Percentiles rank a stretch among this genome's conserved stretches.
phyloP scores from a whole-genome alignment of 2,113 vertebrate genomes.

The Pampusana beccarii region DNA sequence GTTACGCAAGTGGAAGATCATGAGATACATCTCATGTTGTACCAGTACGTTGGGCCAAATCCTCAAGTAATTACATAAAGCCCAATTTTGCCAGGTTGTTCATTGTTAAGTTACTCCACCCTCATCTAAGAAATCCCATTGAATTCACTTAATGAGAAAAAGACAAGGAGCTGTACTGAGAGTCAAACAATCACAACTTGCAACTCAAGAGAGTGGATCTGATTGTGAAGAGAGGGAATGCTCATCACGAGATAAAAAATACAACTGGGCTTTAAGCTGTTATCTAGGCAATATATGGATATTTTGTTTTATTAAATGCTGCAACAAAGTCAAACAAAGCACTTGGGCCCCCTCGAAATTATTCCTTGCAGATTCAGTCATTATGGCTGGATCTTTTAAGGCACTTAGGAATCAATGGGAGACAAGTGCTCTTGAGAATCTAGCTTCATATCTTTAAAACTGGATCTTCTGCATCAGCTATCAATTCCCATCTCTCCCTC shows the following conservation, averaged over 20 bases:
- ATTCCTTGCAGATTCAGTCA: neutral
- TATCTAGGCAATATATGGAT: neutral
- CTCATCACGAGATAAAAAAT: neutral
- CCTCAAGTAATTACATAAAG: slow-evolving; percentile 66
- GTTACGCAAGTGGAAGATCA: slow-evolving; percentile 58
- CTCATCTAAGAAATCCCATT: neutral
- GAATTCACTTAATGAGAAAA: slow-evolving; percentile 37
- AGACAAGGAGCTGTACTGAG: neutral
- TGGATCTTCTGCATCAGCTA: slow-evolving; percentile 22
- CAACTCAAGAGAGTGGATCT: neutral
- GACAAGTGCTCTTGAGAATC: neutral
- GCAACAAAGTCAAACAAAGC: neutral
- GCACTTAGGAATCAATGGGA: slow-evolving; percentile 5
- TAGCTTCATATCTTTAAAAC: slow-evolving; percentile 8
- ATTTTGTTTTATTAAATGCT: neutral
- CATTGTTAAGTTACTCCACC: slow-evolving; percentile 48
- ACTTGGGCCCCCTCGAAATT: neutral
- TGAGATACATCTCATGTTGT: slow-evolving; percentile 63
- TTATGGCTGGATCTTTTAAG: neutral
- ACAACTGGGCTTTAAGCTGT: neutral
- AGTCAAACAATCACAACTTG: neutral
- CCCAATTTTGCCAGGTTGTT: slow-evolving; percentile 61
- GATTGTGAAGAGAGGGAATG: neutral
- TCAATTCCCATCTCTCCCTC: slow-evolving; percentile 11
- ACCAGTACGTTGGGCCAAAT: slow-evolving; percentile 61